Conservation (phyloP, 1,140 invertebrate species). For the Polyergus mexicanus region DNA sequence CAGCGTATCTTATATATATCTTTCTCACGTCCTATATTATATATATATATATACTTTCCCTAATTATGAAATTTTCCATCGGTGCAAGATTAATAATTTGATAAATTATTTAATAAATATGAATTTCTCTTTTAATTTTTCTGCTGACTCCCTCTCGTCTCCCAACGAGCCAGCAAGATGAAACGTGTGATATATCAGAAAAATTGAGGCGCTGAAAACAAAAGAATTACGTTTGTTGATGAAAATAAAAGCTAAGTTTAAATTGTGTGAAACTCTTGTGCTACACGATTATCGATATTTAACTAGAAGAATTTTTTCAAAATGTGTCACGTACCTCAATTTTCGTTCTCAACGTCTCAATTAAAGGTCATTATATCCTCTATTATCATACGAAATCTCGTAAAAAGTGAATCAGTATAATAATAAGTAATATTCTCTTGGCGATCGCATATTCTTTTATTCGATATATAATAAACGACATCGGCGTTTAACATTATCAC, state of each 20-base stretch:
- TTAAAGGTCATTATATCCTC: constrained; percentile 37
- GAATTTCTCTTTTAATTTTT: constrained; percentile 17
- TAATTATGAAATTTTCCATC: constrained; percentile 52
- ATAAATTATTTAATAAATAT: constrained; percentile 42
- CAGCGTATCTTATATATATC: not conserved
- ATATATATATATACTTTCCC: not conserved
- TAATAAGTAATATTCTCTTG: constrained; percentile 29
- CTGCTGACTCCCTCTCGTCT: not conserved
- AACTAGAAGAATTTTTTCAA: not conserved
- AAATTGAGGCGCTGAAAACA: constrained; percentile 22
- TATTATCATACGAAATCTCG: constrained; percentile 43
- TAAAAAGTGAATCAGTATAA: constrained; percentile 48
- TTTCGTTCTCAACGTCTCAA: constrained; percentile 17
- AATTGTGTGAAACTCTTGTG: not conserved
- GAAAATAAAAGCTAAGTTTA: constrained; percentile 26
- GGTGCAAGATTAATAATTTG: constrained; percentile 44
- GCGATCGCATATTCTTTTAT: constrained; percentile 4
- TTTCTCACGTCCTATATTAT: not conserved
- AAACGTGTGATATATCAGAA: constrained; percentile 40
- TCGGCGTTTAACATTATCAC: constrained; percentile 39
- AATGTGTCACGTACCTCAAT: not conserved
- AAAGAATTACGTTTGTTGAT: not conserved
- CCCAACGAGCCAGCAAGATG: constrained; percentile 11
- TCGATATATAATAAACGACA: constrained; percentile 34
- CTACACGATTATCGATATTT: not conserved